These are phyloP conservation scores for Stichopus chloronotus DNA, from an alignment of 35 echinoderm and acorn worm species.

Conservation along the genomic window DNA sequence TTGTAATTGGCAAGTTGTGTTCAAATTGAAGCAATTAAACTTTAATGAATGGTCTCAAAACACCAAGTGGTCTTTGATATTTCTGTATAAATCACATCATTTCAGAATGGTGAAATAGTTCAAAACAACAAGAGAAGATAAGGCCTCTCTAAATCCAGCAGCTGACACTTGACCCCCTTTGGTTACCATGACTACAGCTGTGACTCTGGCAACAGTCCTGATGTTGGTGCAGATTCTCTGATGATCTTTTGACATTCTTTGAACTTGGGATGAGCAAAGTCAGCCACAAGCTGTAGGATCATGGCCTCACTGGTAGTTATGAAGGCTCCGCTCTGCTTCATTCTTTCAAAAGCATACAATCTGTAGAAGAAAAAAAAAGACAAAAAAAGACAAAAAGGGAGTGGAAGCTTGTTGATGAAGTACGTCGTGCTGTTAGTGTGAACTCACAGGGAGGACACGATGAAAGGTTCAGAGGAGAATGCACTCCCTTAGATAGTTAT, in stretches of 20 bases:
- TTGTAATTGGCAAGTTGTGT: too few species aligned
- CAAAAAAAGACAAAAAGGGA: neutral
- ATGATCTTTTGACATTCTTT: slow-evolving; percentile 96
- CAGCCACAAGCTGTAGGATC: slow-evolving; percentile 74
- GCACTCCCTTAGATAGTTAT: too few species aligned
- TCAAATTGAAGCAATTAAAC: too few species aligned
- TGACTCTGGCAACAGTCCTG: slow-evolving; percentile 64
- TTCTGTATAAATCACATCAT: too few species aligned
- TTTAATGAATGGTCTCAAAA: too few species aligned
- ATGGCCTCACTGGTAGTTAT: slow-evolving; percentile 97
- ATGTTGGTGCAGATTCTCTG: slow-evolving; percentile 77
- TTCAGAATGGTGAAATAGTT: too few species aligned
- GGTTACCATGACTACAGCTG: neutral
- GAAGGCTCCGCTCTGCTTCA: slow-evolving; percentile 90
- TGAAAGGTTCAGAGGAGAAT: too few species aligned
- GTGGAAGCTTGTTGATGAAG: too few species aligned
- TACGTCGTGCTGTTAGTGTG: too few species aligned
- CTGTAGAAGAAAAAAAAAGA: slow-evolving; percentile 34
- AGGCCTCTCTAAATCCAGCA: neutral
- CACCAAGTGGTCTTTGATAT: too few species aligned
- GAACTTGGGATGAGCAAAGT: slow-evolving; percentile 87
- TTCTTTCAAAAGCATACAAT: slow-evolving; percentile 88
- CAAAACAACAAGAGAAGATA: too few species aligned
- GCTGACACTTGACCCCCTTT: neutral
- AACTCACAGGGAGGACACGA: too few species aligned